These are phyloP conservation scores for Ophonus ardosiacus DNA, from an alignment of 2,888 invertebrate species.

Conservation along the genomic window DNA sequence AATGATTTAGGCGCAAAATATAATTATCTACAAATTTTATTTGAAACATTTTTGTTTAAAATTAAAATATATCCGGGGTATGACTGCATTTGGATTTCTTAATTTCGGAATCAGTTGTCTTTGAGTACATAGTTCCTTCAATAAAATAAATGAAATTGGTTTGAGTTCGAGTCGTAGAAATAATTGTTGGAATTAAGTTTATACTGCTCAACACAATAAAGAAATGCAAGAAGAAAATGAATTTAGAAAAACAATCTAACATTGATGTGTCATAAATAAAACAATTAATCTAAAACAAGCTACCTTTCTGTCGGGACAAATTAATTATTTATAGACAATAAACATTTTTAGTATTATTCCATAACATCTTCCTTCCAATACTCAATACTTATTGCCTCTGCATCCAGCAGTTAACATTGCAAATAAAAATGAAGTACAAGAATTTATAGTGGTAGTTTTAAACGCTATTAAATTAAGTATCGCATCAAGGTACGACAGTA, in stretches of 20 bases:
- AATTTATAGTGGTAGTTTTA: conserved; percentile 60
- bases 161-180: background rate
- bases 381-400: conserved; percentile 23
- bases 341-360: conserved; percentile 24
- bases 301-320: conserved; percentile 12
- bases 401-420: conserved; percentile 44
- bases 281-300: conserved; percentile 13
- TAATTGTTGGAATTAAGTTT: background rate
- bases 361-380: conserved; percentile 11
- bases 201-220: background rate
- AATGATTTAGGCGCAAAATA: too few species aligned
- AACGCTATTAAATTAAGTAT: conserved; percentile 61
- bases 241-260: background rate
- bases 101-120: too few species aligned
- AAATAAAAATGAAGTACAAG: conserved; percentile 48
- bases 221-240: background rate
- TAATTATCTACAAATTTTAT: too few species aligned
- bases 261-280: background rate
- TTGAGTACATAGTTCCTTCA: too few species aligned
- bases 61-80: too few species aligned
- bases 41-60: too few species aligned
- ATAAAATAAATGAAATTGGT: background rate
- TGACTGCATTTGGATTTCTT: too few species aligned
- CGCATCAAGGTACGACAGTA: conserved; percentile 37
- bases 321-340: conserved; percentile 43